Evolutionary conservation across 2,888 invertebrate genomes (phyloP).

Genomic region (Mycalesis mineus): DNA sequence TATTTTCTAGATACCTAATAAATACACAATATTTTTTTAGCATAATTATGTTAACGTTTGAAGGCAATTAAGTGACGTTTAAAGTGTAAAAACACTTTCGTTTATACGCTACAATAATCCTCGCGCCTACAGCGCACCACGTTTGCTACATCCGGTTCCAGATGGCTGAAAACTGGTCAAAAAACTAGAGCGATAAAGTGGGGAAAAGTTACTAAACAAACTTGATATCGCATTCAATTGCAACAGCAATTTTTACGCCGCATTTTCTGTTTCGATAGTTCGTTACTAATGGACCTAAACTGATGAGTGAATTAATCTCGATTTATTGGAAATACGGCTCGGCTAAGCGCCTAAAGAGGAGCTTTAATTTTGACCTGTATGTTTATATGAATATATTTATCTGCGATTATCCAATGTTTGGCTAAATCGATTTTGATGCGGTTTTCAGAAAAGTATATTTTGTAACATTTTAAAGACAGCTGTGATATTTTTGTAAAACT

Average conservation of each 20-base stretch:
- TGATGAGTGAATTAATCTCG: conserved; percentile 4
- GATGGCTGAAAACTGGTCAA: conserved; percentile 22
- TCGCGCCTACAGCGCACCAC: conserved; percentile 2
- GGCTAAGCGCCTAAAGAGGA: no score
- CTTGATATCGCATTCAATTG: conserved; percentile 15
- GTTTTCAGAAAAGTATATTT: no score
- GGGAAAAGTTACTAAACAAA: conserved; percentile 26
- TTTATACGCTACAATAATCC: background rate
- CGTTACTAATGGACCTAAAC: conserved; percentile 11
- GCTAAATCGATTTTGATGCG: no score
- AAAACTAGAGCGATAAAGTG: conserved; percentile 19
- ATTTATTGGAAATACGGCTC: no score
- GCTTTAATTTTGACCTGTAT: no score
- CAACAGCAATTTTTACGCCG: conserved; percentile 23
- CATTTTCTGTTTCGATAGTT: conserved; percentile 20
- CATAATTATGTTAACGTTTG: background rate
- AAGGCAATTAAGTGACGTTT: background rate
- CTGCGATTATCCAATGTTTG: no score
- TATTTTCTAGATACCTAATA: no score
- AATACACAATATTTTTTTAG: no score
- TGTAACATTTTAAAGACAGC: no score
- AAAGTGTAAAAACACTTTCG: conserved; percentile 8
- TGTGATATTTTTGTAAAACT: no score
- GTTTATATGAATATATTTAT: no score
- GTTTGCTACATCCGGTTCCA: conserved; percentile 24